These are phyloP conservation scores for Oegoconia quadripuncta DNA, from an alignment of 2,888 invertebrate genomes.

Conservation along the genomic window DNA sequence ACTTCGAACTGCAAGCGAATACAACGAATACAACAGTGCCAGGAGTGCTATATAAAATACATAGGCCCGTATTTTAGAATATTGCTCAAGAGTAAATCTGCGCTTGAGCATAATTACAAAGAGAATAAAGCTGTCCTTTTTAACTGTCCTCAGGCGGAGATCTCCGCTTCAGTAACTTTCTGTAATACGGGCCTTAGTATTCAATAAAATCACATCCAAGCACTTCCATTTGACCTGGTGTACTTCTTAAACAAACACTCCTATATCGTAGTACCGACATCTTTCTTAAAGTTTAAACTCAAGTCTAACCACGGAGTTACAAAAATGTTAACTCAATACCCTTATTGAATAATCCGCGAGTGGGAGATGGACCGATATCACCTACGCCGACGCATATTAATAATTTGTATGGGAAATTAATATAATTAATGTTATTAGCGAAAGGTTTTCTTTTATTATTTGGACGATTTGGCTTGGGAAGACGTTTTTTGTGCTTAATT, in stretches of 20 bases:
- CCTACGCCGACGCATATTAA: slow-evolving; percentile 56
- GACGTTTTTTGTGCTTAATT: neutral
- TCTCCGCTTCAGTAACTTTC: no score
- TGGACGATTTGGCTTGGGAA: slow-evolving; percentile 13
- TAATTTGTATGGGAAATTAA: slow-evolving; percentile 55
- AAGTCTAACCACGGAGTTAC: slow-evolving; percentile 2
- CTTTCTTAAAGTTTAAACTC: slow-evolving; percentile 27
- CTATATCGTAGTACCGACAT: slow-evolving; percentile 43
- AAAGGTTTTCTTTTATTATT: slow-evolving; percentile 29
- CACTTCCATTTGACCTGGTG: slow-evolving; percentile 1
- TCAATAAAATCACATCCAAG: neutral
- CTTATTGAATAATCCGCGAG: slow-evolving; percentile 63
- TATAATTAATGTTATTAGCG: slow-evolving; percentile 57
- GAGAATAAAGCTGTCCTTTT: no score
- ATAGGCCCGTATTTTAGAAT: no score
- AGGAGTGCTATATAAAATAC: no score
- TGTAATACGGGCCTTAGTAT: no score
- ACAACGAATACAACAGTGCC: no score
- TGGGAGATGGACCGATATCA: slow-evolving; percentile 41
- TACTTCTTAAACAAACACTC: slow-evolving; percentile 45
- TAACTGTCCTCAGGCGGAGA: no score
- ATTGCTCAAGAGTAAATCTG: no score
- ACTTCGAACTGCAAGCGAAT: no score
- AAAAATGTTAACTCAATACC: slow-evolving; percentile 33
- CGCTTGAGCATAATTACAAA: no score